Percentiles rank a stretch among this genome's conserved stretches.
Conservation (phyloP, 1,140 invertebrate species). For the Spodoptera frugiperda region DNA sequence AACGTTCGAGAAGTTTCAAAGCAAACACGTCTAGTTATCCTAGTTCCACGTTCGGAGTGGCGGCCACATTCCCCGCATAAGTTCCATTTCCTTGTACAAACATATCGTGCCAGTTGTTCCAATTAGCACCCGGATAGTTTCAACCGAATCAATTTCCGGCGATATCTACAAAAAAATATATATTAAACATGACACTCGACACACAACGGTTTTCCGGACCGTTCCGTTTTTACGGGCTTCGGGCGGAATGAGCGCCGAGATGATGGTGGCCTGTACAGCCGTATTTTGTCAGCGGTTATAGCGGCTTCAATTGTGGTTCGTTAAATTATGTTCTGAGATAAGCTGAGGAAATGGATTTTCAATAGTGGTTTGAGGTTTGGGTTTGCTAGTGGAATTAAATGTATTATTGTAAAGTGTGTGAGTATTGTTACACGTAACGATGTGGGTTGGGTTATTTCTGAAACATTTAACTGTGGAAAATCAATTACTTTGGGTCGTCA, state of each 20-base stretch:
- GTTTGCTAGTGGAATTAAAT: not conserved
- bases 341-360: conserved; percentile 32
- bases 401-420: not conserved
- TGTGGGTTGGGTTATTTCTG: not conserved
- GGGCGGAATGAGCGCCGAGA: conserved; percentile 1
- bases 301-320: conserved; percentile 8
- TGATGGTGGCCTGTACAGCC: conserved; percentile 1
- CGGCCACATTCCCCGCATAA: conserved; percentile 20
- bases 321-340: conserved; percentile 19
- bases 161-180: conserved; percentile 29
- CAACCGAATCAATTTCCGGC: conserved; percentile 43
- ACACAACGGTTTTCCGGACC: conserved; percentile 18
- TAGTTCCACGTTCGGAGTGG: conserved; percentile 1
- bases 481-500: no score
- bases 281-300: conserved; percentile 17
- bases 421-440: not conserved
- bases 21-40: not conserved
- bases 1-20: conserved; percentile 5
- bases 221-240: conserved; percentile 26
- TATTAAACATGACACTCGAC: conserved; percentile 40
- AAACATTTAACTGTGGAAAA: no score
- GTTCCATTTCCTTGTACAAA: conserved; percentile 42
- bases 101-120: conserved; percentile 34
- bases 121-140: conserved; percentile 33
- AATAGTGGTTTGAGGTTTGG: conserved; percentile 16